Conservation (phyloP, 2,797 vertebrate species). For the Malacoraja senta region DNA sequence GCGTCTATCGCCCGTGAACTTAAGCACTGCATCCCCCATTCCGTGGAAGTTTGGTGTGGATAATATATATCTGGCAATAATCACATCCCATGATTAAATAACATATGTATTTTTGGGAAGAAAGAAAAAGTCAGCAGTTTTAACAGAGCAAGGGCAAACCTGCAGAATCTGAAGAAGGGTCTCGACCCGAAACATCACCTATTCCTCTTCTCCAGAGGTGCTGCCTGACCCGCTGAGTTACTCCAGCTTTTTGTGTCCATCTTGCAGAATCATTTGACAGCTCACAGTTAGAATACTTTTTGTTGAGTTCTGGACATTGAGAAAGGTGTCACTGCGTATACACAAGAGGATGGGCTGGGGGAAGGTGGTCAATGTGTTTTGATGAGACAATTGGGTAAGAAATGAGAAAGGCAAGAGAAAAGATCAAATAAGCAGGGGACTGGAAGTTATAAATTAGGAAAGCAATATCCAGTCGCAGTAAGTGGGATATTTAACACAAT, state of each 20-base stretch:
- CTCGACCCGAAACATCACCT: too few relatives aligned
- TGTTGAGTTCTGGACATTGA: not conserved
- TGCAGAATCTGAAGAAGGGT: too few relatives aligned
- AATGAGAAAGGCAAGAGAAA: not conserved
- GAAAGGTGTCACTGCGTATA: not conserved
- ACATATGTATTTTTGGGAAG: not conserved
- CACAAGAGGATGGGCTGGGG: not conserved
- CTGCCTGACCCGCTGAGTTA: too few relatives aligned
- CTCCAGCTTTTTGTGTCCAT: too few relatives aligned
- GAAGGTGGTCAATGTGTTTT: not conserved
- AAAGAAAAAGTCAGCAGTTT: not conserved
- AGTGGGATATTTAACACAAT: not conserved
- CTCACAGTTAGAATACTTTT: not conserved
- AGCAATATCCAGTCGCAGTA: not conserved
- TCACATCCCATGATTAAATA: too few relatives aligned
- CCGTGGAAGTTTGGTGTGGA: too few relatives aligned
- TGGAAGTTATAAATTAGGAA: not conserved
- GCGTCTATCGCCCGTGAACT: too few relatives aligned
- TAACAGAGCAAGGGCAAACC: not conserved
- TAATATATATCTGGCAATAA: too few relatives aligned
- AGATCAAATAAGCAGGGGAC: not conserved
- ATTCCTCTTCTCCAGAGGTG: too few relatives aligned
- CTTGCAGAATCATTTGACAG: not conserved
- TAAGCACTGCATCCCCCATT: too few relatives aligned
- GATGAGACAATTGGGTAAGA: not conserved